Percentiles rank a stretch among this genome's conserved stretches.
These are phyloP conservation scores for Leptura quadrifasciata DNA, from an alignment of 2,888 invertebrate genomes.

Conservation along the genomic window DNA sequence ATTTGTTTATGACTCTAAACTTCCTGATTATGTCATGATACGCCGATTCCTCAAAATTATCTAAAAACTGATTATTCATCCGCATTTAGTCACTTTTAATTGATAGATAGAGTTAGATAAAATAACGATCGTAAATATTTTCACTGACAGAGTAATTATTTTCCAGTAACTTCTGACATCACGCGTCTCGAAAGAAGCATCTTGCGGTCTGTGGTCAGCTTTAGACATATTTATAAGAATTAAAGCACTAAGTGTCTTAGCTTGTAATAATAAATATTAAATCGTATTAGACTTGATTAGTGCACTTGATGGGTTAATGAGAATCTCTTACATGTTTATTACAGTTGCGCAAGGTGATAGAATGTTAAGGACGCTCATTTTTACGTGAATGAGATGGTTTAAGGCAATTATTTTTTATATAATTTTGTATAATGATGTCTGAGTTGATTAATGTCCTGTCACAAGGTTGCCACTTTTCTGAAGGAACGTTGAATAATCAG, in stretches of 20 bases:
- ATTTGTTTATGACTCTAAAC: background rate
- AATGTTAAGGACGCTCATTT: background rate
- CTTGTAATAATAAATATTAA: background rate
- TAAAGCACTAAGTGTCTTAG: background rate
- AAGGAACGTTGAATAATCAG: no score
- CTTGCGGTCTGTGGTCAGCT: background rate
- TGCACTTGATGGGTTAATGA: conserved; percentile 9
- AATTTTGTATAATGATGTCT: background rate
- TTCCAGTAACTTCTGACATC: conserved; percentile 7
- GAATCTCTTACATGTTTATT: background rate
- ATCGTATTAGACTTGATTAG: background rate
- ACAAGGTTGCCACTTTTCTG: no score
- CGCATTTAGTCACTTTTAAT: conserved; percentile 5
- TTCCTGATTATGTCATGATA: conserved; percentile 3
- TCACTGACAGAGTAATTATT: conserved; percentile 11
- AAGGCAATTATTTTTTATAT: background rate
- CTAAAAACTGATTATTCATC: conserved; percentile 12
- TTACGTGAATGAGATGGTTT: background rate
- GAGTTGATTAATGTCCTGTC: no score
- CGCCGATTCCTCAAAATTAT: background rate
- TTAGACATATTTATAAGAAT: background rate
- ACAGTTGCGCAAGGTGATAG: background rate
- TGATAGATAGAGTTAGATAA: conserved; percentile 2
- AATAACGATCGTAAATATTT: conserved; percentile 7
- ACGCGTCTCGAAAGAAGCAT: background rate